Evolutionary conservation across 37 sponge, comb jelly and placozoan species (phyloP).

Genomic region (Haliclona indistincta): DNA sequence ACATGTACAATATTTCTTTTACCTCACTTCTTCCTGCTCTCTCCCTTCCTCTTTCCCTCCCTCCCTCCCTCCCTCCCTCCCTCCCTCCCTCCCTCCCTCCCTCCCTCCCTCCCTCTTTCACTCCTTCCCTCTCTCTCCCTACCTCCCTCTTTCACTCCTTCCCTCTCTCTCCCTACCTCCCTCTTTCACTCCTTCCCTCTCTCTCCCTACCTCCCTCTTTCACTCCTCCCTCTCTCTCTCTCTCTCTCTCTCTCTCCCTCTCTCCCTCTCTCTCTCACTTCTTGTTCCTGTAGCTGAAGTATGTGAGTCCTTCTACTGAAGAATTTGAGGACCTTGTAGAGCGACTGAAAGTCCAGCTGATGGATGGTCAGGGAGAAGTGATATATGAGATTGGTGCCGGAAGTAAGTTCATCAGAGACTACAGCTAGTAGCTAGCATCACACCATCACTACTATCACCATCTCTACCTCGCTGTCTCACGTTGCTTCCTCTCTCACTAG

Average conservation of each 20-base stretch:
- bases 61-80: background rate
- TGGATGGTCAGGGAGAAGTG: conserved; percentile 92
- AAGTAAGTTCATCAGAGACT: conserved; percentile 40
- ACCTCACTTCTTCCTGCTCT: background rate
- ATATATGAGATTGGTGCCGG: conserved; percentile 86
- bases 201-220: background rate
- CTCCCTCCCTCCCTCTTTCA: background rate
- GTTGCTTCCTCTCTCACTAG: background rate
- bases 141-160: background rate
- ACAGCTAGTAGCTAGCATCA: background rate
- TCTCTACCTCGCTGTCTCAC: background rate
- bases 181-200: background rate
- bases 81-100: background rate
- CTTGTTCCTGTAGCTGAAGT: conserved; percentile 34
- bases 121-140: background rate
- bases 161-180: background rate
- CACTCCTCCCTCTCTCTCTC: conserved; percentile 11
- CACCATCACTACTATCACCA: background rate
- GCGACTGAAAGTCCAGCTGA: conserved; percentile 64
- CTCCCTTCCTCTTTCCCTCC: conserved; percentile 1
- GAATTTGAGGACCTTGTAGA: conserved; percentile 71
- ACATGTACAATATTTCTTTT: no score
- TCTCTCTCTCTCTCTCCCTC: conserved; percentile 15
- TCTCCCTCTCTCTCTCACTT: background rate
- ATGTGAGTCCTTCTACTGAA: conserved; percentile 77